phyloP scores from a whole-genome alignment of 2,888 invertebrate genomes.

The Lithophane semibrunnea region DNA sequence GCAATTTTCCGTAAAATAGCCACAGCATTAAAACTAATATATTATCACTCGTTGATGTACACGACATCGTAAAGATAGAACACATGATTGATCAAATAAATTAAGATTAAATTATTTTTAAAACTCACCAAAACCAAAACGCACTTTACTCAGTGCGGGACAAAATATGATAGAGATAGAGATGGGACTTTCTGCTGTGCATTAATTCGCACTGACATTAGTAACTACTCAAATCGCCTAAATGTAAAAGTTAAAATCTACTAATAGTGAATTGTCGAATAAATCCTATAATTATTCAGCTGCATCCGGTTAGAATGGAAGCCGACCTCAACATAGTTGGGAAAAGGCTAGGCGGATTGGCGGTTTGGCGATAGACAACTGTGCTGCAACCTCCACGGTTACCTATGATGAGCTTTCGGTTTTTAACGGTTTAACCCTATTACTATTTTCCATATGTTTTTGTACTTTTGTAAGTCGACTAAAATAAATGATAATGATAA shows the following conservation, averaged over 20 bases:
- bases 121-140: slow-evolving; percentile 83
- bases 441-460: not conserved
- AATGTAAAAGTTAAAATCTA: not conserved
- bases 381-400: too few relatives aligned
- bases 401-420: too few relatives aligned
- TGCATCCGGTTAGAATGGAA: too few relatives aligned
- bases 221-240: not conserved
- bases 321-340: too few relatives aligned
- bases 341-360: too few relatives aligned
- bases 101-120: slow-evolving; percentile 64
- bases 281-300: too few relatives aligned
- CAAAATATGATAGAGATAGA: slow-evolving; percentile 76
- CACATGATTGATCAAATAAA: slow-evolving; percentile 71
- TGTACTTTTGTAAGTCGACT: slow-evolving; percentile 2
- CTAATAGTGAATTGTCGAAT: not conserved
- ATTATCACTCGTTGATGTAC: slow-evolving; percentile 17
- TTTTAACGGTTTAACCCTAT: not conserved
- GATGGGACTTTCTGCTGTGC: slow-evolving; percentile 36
- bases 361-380: too few relatives aligned
- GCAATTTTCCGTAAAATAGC: slow-evolving; percentile 63
- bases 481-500: not conserved
- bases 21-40: slow-evolving; percentile 10
- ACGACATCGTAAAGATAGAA: slow-evolving; percentile 21
- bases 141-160: slow-evolving; percentile 84
- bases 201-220: not conserved